Evolutionary conservation across 2,113 vertebrate species (phyloP), one percentile per base, ranked within the genome.

Genomic region (Orcinus orca): DNA sequence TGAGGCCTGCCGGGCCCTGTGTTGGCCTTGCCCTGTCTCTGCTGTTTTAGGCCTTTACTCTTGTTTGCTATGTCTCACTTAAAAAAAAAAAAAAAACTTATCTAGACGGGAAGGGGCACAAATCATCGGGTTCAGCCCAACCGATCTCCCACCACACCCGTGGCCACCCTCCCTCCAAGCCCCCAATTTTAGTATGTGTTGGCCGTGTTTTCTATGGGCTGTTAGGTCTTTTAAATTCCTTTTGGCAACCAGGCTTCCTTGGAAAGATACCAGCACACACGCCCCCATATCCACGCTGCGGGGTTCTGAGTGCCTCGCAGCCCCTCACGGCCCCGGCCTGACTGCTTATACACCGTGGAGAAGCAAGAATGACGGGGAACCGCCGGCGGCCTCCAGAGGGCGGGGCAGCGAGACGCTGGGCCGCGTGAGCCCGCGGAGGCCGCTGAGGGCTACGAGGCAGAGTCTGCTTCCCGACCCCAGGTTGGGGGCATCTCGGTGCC

Each of bases 361-460:
- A 62, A 36, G 41, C 25, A 47, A 50, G 76, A 60, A 53, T 18
- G 65, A 33, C 10, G n/a, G 0, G 23, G 31, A 23, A 65, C 17
- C 2, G 18, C 12, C 11, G 10, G 71, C 3, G 20, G 82, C 41
- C 53, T 44, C 58, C 7, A 17, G 15, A 5, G 53, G 0, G 6
- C 15, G 53, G 36, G 33, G 25, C 10, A 7, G 1, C 1, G 8
- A 3, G 2, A 4, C 63, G 63, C 21, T 13, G 1, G 20, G 44
- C 14, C 11, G 5, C 0, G 0, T 4, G 81, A 33, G 36, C 36
- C 33, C 0, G 2, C 0, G 31, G n/a, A 7, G 41, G 1, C 0
- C 55, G 4, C 12, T 1, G 2, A 17, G 53, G 53, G 53, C 53
- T 18, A 7, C 12, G 1, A 18, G 47, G 60, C 11, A 23, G 50